These are phyloP conservation scores for Ursus arctos DNA, from an alignment of 2,113 vertebrate genomes.

Conservation along the genomic window DNA sequence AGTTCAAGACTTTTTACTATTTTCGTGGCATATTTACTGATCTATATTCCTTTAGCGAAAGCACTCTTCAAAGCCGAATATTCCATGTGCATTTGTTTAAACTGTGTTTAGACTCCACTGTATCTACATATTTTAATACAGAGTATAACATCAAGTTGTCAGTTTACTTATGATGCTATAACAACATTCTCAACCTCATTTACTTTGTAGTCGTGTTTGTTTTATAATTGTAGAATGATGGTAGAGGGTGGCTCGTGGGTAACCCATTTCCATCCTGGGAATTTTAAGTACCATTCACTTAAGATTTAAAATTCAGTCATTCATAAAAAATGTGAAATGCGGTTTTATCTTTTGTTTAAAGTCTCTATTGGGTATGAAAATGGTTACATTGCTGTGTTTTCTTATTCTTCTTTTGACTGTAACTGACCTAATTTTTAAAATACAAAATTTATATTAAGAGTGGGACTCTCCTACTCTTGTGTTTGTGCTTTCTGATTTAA, in stretches of 20 bases:
- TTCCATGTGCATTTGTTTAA: conserved; percentile 24
- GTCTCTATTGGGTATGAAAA: neutral
- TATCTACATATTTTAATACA: conserved; percentile 75
- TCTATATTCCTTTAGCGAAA: neutral
- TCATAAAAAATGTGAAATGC: neutral
- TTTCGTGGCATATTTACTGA: neutral
- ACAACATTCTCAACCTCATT: conserved; percentile 73
- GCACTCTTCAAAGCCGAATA: neutral
- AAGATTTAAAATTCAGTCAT: neutral
- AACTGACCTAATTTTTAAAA: neutral
- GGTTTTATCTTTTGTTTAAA: conserved; percentile 6
- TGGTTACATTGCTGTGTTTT: neutral
- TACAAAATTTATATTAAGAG: neutral
- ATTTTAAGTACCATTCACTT: neutral
- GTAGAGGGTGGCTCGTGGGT: neutral
- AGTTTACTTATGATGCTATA: conserved; percentile 53
- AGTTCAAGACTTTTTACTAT: neutral
- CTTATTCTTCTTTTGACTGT: neutral
- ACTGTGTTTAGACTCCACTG: conserved; percentile 22
- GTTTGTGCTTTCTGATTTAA: conserved; percentile 26
- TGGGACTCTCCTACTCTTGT: neutral
- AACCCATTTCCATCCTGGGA: neutral
- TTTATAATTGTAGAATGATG: conserved; percentile 61
- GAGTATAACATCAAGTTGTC: conserved; percentile 64
- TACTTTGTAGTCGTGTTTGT: conserved; percentile 68